A percentile compares a stretch with the other conserved stretches of the same genome.
Conservation (phyloP, 2,113 vertebrate genomes). For the Mustela lutreola region DNA sequence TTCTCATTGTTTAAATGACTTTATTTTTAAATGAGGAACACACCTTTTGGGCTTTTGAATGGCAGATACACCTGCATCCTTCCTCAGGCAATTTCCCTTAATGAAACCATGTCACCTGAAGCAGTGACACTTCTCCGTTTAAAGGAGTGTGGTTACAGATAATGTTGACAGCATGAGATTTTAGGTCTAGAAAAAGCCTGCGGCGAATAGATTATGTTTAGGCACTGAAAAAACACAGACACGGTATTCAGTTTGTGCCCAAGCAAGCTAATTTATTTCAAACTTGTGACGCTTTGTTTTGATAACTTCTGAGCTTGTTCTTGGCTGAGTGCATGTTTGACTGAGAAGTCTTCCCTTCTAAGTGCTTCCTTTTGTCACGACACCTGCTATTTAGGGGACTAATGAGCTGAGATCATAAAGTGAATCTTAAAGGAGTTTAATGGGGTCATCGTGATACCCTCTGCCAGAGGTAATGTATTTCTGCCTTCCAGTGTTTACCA, state of each 20-base stretch:
- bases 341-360: slow-evolving; percentile 56
- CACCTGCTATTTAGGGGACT: slow-evolving; percentile 48
- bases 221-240: slow-evolving; percentile 39
- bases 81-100: slow-evolving; percentile 58
- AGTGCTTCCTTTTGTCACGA: neutral
- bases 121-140: slow-evolving; percentile 58
- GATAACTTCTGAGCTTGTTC: slow-evolving; percentile 75
- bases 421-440: slow-evolving; percentile 23
- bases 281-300: slow-evolving; percentile 71
- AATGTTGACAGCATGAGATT: slow-evolving; percentile 67
- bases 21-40: slow-evolving; percentile 68
- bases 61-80: slow-evolving; percentile 71
- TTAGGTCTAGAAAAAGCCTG: slow-evolving; percentile 75
- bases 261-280: slow-evolving; percentile 73
- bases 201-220: slow-evolving; percentile 75
- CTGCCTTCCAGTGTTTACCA: neutral
- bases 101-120: slow-evolving; percentile 62
- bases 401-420: slow-evolving; percentile 38
- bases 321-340: slow-evolving; percentile 55
- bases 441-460: neutral
- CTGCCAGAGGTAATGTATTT: neutral
- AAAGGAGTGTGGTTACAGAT: slow-evolving; percentile 70
- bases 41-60: slow-evolving; percentile 64
- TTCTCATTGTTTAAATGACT: slow-evolving; percentile 68
- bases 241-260: slow-evolving; percentile 69